A percentile compares a stretch with the other conserved stretches of the same genome.
Evolutionary conservation across 2,888 invertebrate species (phyloP).

Genomic region (Trachelus troglodyta): DNA sequence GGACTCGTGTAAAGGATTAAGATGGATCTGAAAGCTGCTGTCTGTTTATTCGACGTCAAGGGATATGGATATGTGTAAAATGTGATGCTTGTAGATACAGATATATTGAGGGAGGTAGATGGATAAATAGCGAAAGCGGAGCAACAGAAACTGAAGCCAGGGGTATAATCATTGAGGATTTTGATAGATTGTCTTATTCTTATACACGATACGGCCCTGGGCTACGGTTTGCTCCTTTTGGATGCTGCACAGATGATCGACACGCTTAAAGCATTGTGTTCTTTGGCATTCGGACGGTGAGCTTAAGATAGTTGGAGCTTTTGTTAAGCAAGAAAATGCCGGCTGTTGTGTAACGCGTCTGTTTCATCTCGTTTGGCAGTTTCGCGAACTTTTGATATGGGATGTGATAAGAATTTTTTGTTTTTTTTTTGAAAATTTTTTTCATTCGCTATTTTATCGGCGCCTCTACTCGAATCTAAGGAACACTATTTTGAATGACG

Average conservation of each 20-base stretch:
- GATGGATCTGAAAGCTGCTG: background rate
- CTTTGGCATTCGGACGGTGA: background rate
- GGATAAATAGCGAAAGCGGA: background rate
- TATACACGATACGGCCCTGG: background rate
- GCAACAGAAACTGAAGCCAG: background rate
- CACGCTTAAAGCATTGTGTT: background rate
- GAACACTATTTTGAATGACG: too few relatives aligned
- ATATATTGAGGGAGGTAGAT: background rate
- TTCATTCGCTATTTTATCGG: background rate
- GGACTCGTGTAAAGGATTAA: background rate
- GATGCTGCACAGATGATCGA: background rate
- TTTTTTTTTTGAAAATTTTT: too few relatives aligned
- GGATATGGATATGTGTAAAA: background rate
- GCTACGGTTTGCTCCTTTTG: background rate
- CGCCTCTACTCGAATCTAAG: too few relatives aligned
- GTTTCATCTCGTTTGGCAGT: background rate
- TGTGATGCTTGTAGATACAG: background rate
- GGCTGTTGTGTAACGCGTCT: background rate
- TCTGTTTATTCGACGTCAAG: too few relatives aligned
- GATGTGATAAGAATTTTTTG: background rate
- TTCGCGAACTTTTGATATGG: background rate
- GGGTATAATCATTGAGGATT: background rate
- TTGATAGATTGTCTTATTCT: background rate
- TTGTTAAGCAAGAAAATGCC: background rate
- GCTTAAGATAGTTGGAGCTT: background rate